These are phyloP conservation scores for Mionectes macconnelli DNA, from an alignment of 2,113 vertebrate genomes.

Conservation along the genomic window DNA sequence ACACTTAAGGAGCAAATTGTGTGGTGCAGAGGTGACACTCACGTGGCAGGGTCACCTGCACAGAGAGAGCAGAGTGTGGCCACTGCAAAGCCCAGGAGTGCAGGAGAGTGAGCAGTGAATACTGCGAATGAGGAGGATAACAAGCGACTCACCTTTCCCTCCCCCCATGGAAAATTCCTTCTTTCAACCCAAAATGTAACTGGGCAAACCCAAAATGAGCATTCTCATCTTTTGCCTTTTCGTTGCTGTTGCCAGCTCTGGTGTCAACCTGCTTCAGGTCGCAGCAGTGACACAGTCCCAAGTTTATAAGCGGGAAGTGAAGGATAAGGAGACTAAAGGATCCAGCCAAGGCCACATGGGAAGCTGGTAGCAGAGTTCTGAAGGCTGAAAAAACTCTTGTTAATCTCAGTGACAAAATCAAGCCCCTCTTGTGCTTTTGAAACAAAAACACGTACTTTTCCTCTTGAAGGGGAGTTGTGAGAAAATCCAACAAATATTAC, in stretches of 20 bases:
- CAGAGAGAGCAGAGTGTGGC: not conserved
- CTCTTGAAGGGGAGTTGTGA: accelerated
- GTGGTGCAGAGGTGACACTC: accelerated
- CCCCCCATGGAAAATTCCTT: not conserved
- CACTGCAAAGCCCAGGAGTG: accelerated
- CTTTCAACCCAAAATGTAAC: not conserved
- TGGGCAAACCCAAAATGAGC: accelerated
- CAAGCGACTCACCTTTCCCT: not conserved
- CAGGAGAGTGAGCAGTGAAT: not conserved
- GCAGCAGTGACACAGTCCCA: not conserved
- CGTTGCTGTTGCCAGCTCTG: not conserved
- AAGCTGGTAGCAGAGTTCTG: not conserved
- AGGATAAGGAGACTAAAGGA: not conserved
- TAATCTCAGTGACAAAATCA: not conserved
- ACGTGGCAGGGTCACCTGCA: accelerated
- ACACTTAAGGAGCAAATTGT: not conserved
- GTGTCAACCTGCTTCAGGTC: not conserved
- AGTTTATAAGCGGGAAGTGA: not conserved
- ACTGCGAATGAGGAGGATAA: not conserved
- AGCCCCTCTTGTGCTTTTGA: not conserved
- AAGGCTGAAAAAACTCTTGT: not conserved
- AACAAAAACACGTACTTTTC: not conserved
- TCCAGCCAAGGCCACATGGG: not conserved
- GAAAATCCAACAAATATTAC: not conserved
- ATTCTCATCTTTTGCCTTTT: not conserved